Evolutionary conservation across 2,888 invertebrate species (phyloP).

Genomic region (Athalia circularis): DNA sequence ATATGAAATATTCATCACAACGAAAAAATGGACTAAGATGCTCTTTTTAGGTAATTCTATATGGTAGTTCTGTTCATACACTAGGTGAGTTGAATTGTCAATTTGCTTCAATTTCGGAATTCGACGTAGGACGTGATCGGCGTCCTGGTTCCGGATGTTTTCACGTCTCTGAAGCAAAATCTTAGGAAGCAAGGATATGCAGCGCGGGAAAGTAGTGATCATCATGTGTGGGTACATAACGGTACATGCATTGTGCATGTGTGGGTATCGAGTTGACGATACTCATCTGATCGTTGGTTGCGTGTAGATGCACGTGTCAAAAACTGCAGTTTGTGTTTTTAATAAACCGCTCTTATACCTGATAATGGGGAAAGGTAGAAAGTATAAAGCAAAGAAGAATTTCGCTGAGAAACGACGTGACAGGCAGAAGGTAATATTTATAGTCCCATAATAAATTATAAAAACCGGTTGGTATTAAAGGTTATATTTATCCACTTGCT

Average conservation of each 20-base stretch:
- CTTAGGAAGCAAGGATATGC: no score
- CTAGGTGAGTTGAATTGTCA: no score
- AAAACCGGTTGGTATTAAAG: conserved; percentile 49
- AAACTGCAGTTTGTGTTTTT: background rate
- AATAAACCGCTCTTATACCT: background rate
- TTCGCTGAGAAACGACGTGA: conserved; percentile 71
- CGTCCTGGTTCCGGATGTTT: no score
- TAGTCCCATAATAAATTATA: background rate
- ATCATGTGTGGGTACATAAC: no score
- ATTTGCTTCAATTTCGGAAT: no score
- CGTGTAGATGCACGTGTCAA: conserved; percentile 35
- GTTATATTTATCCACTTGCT: conserved; percentile 58
- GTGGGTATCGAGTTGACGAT: no score
- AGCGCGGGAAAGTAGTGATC: no score
- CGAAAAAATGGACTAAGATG: background rate
- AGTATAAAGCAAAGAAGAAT: conserved; percentile 68
- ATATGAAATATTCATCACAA: background rate
- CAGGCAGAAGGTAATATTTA: conserved; percentile 64
- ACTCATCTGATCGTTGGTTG: no score
- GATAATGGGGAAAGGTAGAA: conserved; percentile 67
- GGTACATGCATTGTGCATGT: no score
- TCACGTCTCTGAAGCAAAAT: no score
- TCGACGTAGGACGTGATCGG: no score
- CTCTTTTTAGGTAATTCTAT: background rate
- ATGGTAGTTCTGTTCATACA: no score